Conservation (phyloP, 2,797 vertebrate species). For the Antrozous pallidus region DNA sequence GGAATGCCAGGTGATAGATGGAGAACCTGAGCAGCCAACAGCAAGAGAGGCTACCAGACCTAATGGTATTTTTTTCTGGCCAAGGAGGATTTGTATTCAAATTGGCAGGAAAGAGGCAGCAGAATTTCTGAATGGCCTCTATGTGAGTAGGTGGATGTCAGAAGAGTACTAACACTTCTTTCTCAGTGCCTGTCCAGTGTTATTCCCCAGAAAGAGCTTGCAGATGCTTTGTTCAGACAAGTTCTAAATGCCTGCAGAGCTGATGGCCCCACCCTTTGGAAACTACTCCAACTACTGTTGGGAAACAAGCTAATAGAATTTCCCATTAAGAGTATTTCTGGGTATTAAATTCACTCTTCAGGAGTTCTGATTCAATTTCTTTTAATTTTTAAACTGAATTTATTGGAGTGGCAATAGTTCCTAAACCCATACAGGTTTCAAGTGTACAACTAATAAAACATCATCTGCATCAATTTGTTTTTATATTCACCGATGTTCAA, state of each 20-base stretch:
- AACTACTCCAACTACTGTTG: background rate
- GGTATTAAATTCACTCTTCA: background rate
- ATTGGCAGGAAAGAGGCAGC: background rate
- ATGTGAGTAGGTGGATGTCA: background rate
- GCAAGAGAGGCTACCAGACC: background rate
- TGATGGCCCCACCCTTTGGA: background rate
- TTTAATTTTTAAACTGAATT: background rate
- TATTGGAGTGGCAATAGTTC: background rate
- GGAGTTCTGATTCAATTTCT: background rate
- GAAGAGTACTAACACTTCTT: background rate
- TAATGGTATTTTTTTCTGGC: conserved; percentile 22
- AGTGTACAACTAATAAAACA: background rate
- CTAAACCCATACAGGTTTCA: background rate
- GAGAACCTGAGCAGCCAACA: background rate
- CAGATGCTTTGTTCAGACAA: conserved; percentile 15
- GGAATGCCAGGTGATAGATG: background rate
- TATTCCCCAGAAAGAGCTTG: background rate
- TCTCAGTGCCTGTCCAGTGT: background rate
- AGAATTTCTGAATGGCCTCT: conserved; percentile 21
- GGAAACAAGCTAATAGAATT: background rate
- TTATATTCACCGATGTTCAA: background rate
- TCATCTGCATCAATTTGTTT: background rate
- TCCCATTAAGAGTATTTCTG: background rate
- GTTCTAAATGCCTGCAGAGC: background rate
- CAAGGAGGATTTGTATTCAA: conserved; percentile 26